Evolutionary conservation across 2,113 vertebrate species (phyloP).

Genomic region (Crotalus viridis): DNA sequence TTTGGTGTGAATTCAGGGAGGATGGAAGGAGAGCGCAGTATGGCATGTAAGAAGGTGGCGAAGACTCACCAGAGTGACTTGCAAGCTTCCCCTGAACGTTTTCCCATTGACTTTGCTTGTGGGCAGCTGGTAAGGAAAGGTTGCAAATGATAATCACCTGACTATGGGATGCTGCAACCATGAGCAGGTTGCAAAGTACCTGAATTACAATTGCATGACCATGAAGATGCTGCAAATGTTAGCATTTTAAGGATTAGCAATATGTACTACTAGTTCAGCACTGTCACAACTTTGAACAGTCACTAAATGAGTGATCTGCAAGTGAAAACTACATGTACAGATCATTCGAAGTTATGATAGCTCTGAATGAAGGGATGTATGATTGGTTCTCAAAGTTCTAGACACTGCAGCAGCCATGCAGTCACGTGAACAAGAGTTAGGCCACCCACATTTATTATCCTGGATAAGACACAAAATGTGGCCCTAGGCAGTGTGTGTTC

Average conservation of each 20-base stretch:
- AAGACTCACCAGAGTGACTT: neutral
- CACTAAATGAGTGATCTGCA: neutral
- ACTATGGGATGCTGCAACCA: neutral
- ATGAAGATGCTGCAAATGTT: neutral
- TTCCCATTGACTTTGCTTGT: too few species aligned
- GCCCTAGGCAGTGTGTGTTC: neutral
- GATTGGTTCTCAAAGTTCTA: neutral
- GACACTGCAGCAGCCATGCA: neutral
- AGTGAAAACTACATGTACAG: neutral
- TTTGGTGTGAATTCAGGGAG: neutral
- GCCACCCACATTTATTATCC: neutral
- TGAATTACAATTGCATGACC: neutral
- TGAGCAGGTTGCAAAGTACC: neutral
- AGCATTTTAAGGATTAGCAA: neutral
- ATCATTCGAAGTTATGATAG: neutral
- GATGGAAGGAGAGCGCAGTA: neutral
- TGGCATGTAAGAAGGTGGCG: neutral
- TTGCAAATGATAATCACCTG: neutral
- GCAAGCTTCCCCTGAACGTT: neutral
- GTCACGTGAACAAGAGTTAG: neutral
- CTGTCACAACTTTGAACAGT: neutral
- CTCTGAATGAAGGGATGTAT: neutral
- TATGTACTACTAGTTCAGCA: neutral
- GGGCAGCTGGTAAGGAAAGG: neutral
- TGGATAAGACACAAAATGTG: neutral